These are phyloP conservation scores for Hypselothyrea guttata DNA, from an alignment of 2,888 invertebrate species.

Conservation along the genomic window DNA sequence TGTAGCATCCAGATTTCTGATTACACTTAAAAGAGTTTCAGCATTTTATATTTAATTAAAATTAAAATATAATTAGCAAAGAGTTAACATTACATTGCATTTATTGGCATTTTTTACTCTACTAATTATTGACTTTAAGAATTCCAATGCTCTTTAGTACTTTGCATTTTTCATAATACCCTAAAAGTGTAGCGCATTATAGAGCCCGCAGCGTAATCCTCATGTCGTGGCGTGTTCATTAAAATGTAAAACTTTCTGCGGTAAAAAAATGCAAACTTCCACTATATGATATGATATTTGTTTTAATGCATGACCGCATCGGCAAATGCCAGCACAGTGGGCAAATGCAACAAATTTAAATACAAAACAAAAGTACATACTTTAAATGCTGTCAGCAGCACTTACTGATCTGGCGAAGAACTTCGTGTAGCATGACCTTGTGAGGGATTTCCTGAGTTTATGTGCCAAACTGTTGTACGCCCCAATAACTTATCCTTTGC, in stretches of 20 bases:
- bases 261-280: slow-evolving; percentile 16
- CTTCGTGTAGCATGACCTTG: slow-evolving; percentile 1
- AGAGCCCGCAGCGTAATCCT: background rate
- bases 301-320: slow-evolving; percentile 21
- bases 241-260: slow-evolving; percentile 20
- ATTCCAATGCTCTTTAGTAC: no score
- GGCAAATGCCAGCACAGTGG: slow-evolving; percentile 16
- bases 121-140: no score
- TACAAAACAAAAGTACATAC: no score
- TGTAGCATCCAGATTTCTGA: no score
- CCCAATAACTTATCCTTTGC: slow-evolving; percentile 33
- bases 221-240: slow-evolving; percentile 23
- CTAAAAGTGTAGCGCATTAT: background rate
- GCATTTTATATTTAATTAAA: no score
- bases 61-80: no score
- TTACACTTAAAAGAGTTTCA: no score
- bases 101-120: no score
- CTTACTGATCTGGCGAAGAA: slow-evolving; percentile 20
- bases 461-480: slow-evolving; percentile 7
- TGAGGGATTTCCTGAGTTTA: slow-evolving; percentile 1
- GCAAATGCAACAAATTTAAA: slow-evolving; percentile 5
- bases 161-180: no score
- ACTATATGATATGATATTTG: slow-evolving; percentile 15
- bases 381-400: slow-evolving; percentile 4
- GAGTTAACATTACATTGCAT: no score